Conservation (phyloP, 2,888 invertebrate species). For the Troides oblongomaculatus region DNA sequence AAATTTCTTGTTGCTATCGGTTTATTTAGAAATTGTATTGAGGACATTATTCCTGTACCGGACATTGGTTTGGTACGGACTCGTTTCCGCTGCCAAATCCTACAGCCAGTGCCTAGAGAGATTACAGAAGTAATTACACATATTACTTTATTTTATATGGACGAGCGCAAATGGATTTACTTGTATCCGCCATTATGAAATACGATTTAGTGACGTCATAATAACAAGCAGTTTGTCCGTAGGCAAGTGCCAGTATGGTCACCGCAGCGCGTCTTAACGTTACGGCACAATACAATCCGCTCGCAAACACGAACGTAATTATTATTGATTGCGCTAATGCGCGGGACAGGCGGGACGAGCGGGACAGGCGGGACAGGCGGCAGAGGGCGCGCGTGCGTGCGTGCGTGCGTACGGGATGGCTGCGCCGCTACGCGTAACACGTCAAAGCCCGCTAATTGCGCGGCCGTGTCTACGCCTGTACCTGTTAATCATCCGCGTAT, state of each 20-base stretch:
- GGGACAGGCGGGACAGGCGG: slow-evolving; percentile 40
- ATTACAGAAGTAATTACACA: too few species aligned
- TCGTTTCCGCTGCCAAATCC: too few species aligned
- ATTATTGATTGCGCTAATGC: slow-evolving; percentile 77
- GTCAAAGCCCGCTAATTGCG: slow-evolving; percentile 64
- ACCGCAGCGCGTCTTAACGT: slow-evolving; percentile 38
- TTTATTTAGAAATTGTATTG: too few species aligned
- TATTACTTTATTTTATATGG: too few species aligned
- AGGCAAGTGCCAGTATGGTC: slow-evolving; percentile 23
- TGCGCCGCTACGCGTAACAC: slow-evolving; percentile 49
- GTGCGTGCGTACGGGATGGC: slow-evolving; percentile 38
- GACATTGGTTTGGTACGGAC: too few species aligned
- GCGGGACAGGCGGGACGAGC: slow-evolving; percentile 35
- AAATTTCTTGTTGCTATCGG: too few species aligned
- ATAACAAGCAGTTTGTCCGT: not conserved
- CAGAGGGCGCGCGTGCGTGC: slow-evolving; percentile 30
- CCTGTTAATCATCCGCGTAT: slow-evolving; percentile 31
- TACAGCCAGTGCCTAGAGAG: too few species aligned
- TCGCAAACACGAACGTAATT: slow-evolving; percentile 73
- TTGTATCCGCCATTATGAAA: too few species aligned
- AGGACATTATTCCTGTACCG: too few species aligned
- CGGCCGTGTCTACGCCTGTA: slow-evolving; percentile 36
- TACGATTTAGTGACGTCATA: too few species aligned
- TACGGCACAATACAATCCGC: slow-evolving; percentile 60
- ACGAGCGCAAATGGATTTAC: too few species aligned